Evolutionary conservation across 1,140 invertebrate species (phyloP), one percentile per base, ranked within the genome.

Genomic region (Heliconius eleuchia): DNA sequence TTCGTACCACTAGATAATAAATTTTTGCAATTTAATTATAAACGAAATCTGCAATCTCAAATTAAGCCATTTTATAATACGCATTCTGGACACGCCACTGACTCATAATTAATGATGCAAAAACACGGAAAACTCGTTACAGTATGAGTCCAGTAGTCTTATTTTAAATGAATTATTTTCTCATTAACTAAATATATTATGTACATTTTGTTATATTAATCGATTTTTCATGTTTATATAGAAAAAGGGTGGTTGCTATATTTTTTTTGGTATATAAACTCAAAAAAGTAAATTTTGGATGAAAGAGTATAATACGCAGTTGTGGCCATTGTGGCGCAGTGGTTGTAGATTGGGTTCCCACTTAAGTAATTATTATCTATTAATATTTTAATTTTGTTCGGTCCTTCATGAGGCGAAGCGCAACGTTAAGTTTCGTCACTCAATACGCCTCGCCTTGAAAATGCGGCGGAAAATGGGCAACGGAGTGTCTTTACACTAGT

Each of bases 21-120:
- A 5, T 27, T 66, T 30, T 30, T 13, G 30, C 23, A 30, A 66
- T 66, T 66, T 30, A 66, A 66, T 66, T 60, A 60, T 23, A 66
- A 66, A 30, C 30, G 2, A 30, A 66, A 66, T 27, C 60, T 66
- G 60, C 60, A 66, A 66, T 66, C 60, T 30, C 27, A 16, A 66
- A 66, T 66, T 66, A 66, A 66, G 60, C 60, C 60, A 66, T 66
- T 30, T 13, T 30, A 66, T 66, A 66, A 66, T 66, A 66, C 60
- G 60, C 13, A 16, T 66, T 66, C 60, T 66, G 60, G 60, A 66
- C 60, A 66, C 60, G 60, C 60, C 27, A 66, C 27, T 16, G 60
- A 30, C 0, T 30, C 60, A 30, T 66, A 66, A 66, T 66, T 66
- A 66, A 66, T 66, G 60, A 66, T 66, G 27, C 60, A 66, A 66